Conservation (phyloP, 2,113 vertebrate genomes). For the Trematomus loennbergii region DNA sequence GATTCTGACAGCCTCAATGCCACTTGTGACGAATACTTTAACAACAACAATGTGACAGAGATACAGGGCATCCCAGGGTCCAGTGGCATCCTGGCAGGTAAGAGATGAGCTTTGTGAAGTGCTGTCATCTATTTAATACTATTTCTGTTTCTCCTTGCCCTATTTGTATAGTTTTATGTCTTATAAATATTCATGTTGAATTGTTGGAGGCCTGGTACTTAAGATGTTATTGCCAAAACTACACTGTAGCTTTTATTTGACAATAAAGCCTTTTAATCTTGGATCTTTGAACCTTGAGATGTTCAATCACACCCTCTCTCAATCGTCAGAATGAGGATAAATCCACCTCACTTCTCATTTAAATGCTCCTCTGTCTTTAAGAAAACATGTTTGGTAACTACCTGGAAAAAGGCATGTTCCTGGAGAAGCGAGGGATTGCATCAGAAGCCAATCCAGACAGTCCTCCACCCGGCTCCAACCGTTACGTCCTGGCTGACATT, state of each 20-base stretch:
- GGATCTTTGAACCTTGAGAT: not conserved
- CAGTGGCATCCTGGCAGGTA: conserved; percentile 95
- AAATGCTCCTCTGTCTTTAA: conserved; percentile 55
- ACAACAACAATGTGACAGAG: conserved; percentile 91
- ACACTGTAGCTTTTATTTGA: no score
- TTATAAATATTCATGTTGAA: no score
- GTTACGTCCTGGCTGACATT: conserved; percentile 95
- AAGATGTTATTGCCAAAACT: no score
- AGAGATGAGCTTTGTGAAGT: not conserved
- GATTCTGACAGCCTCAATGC: conserved; percentile 94
- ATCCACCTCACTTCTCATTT: not conserved
- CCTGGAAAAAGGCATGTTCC: conserved; percentile 89
- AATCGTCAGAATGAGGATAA: not conserved
- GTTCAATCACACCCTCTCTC: not conserved
- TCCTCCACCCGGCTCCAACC: conserved; percentile 84
- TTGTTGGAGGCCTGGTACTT: no score
- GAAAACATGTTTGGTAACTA: conserved; percentile 96
- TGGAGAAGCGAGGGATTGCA: conserved; percentile 87
- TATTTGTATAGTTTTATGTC: no score
- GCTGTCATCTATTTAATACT: no score
- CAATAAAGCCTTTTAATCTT: no score
- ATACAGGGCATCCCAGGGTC: conserved; percentile 95
- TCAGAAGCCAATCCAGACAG: conserved; percentile 79
- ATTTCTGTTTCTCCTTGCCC: no score
- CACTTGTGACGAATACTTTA: conserved; percentile 95